Percentiles rank a stretch among this genome's conserved stretches.
Conservation (phyloP, 2,888 invertebrate species). For the Leptinotarsa juncta region DNA sequence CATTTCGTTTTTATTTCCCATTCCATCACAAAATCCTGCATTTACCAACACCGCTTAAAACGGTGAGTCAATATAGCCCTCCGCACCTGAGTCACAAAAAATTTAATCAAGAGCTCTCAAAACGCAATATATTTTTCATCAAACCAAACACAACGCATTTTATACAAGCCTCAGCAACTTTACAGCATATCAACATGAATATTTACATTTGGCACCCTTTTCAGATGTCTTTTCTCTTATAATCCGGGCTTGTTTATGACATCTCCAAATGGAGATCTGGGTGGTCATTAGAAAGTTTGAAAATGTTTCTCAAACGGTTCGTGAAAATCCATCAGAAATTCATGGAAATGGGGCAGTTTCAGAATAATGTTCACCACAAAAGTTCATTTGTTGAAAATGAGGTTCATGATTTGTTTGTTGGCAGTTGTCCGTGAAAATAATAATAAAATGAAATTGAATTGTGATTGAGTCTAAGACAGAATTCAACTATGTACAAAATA, state of each 20-base stretch:
- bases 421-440: too few relatives aligned
- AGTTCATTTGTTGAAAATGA: not conserved
- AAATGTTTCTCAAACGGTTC: conserved; percentile 36
- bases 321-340: conserved; percentile 51
- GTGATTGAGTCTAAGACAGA: too few relatives aligned
- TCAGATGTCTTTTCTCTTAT: conserved; percentile 41
- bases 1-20: not conserved
- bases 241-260: conserved; percentile 49
- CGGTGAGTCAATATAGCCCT: conserved; percentile 13
- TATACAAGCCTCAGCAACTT: conserved; percentile 19
- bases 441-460: too few relatives aligned
- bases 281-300: conserved; percentile 42
- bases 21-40: not conserved
- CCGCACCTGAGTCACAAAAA: conserved; percentile 27
- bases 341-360: conserved; percentile 47
- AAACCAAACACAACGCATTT: conserved; percentile 26
- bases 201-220: conserved; percentile 33
- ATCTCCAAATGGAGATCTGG: conserved; percentile 47
- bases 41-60: not conserved
- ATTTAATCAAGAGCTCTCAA: conserved; percentile 32
- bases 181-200: conserved; percentile 37
- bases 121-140: conserved; percentile 31
- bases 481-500: too few relatives aligned
- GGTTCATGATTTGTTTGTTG: not conserved
- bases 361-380: conserved; percentile 20